phyloP scores from a whole-genome alignment of 2,888 invertebrate species.

The Cephonodes hylas region DNA sequence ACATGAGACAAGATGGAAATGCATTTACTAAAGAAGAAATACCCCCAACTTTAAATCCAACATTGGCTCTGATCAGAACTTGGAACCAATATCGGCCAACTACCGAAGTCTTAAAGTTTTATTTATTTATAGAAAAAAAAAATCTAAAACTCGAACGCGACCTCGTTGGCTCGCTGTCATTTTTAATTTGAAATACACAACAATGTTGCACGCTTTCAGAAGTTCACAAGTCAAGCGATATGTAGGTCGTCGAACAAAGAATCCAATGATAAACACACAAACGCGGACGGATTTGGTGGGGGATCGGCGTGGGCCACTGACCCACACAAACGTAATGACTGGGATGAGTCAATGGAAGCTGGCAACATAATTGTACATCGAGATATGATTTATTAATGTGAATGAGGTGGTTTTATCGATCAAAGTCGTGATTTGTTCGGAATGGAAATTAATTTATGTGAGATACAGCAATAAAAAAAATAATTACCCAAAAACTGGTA shows the following conservation, averaged over 20 bases:
- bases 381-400: too few species aligned
- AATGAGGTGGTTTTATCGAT: neutral
- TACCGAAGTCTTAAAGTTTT: neutral
- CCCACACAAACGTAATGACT: too few species aligned
- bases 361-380: neutral
- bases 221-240: conserved; percentile 34
- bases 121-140: conserved; percentile 10
- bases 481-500: too few species aligned
- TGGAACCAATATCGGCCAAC: neutral
- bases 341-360: neutral
- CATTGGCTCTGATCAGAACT: neutral
- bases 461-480: too few species aligned
- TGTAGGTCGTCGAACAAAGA: conserved; percentile 58
- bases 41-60: too few species aligned
- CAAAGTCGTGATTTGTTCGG: neutral
- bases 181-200: conserved; percentile 24
- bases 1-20: too few species aligned
- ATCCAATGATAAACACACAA: conserved; percentile 39
- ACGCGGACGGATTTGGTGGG: conserved; percentile 18
- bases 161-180: conserved; percentile 16
- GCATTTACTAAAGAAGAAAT: too few species aligned
- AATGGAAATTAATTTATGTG: too few species aligned
- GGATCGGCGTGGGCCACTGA: conserved; percentile 30
- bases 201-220: conserved; percentile 33
- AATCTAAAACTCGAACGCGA: conserved; percentile 10